phyloP scores from a whole-genome alignment of 2,113 vertebrate species.

The Malaclemys terrapin region DNA sequence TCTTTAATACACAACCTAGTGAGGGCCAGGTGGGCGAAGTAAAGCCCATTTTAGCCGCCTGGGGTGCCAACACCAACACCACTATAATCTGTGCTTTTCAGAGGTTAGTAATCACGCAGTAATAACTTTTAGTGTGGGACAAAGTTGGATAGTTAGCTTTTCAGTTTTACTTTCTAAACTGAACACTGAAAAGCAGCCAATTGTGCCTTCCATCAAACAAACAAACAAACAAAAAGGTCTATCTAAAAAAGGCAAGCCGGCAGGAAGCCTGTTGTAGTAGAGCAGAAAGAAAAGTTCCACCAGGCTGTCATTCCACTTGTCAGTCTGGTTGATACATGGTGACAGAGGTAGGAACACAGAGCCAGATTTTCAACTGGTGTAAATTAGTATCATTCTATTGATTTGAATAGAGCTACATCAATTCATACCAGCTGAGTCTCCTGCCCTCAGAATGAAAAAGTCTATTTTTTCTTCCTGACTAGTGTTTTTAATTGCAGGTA shows the following conservation, averaged over 20 bases:
- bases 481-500: constrained; percentile 17
- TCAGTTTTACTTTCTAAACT: background rate
- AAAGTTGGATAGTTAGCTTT: background rate
- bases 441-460: constrained; percentile 14
- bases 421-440: background rate
- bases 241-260: background rate
- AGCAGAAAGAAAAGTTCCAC: background rate
- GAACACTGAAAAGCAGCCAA: rapidly evolving
- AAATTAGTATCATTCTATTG: background rate
- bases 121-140: background rate
- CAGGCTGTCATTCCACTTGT: rapidly evolving
- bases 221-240: background rate
- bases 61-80: background rate
- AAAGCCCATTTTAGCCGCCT: rapidly evolving
- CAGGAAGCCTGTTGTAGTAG: background rate
- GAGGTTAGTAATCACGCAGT: background rate
- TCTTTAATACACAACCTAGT: background rate
- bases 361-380: background rate
- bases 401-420: background rate
- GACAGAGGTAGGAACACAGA: background rate
- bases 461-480: constrained; percentile 3
- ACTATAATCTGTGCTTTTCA: background rate
- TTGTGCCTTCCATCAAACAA: background rate
- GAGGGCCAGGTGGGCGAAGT: background rate
- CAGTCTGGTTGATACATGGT: background rate